Base-by-base conservation (phyloP, 1,140 invertebrate species). In the Caenorhabditis remanei region DNA sequence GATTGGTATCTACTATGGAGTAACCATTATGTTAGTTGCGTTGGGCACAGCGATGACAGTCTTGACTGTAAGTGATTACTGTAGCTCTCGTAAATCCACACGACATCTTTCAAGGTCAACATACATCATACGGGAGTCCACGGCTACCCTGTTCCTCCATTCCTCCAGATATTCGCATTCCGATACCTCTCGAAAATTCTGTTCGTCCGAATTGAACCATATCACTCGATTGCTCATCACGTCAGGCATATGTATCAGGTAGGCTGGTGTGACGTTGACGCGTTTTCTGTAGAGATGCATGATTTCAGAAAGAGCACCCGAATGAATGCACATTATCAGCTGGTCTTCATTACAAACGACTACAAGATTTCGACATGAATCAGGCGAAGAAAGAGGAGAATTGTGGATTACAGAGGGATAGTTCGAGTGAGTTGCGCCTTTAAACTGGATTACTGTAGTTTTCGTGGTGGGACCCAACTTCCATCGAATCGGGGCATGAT, bases 11-110 rank as follows among this genome's bases (percentile, higher is more conserved):
- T 97, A 97, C 93, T 97, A 97, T 91, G 96, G 96, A 32, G 96
- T 96, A 0, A 96, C 96, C 90, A 97, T 97, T 89, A 96, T 96
- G 90, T 94, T 97, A 85, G 96, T 97, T 16, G 96, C 96, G 0
- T 96, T 97, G 90, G 96, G 96, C 8, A 96, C 96, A 0, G 96
- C 95, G 2, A 94, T 97, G 89, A 96, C 96, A 2, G 94, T 94
- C 3, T 92, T 94, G 43, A 94, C 94, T 7, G 90, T 92, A 67
- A 86, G 24, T 55, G 13, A 21, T 41, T 56, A 21, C 85, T n/a
- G 41, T 53, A 21, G 21, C 3, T 32, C 14, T 67, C 13, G 6
- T 46, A 32, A 21, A 71, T 86, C 43, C 50, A 24, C 4, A 21
- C 13, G n/a, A 14, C 11, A 53, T 40, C 41, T 85, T 90, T 91